Base-by-base conservation (phyloP, 2,888 invertebrate genomes). In the Plebejus anna region DNA sequence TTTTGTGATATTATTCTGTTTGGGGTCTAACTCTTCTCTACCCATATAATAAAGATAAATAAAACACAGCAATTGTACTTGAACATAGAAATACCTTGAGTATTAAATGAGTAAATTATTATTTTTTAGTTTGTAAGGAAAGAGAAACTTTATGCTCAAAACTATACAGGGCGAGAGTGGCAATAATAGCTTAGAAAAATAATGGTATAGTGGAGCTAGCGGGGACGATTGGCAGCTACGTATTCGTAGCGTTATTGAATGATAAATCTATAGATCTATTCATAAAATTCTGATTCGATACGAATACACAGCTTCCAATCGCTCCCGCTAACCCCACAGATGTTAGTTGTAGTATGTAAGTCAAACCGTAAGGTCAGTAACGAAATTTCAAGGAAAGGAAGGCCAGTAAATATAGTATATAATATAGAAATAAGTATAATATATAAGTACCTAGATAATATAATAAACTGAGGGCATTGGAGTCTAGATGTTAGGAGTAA, bases 101-200 rank as follows among this genome's bases (percentile, higher is more conserved):
- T 51, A 47, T 72, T 47, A 11, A 13, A 47, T 47, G 13, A 28
- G 28, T 73, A 22, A 72, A 2, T 72, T 72, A 72, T 72, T 28
- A 11, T 72, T 51, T 47, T 2, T 72, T 47, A 28, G 13, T 66
- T 66, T 13, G 55, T 66, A 38, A 22, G 28, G 13, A 75, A 75
- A 76, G 75, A 61, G 0, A 59, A 75, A 77, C 70, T 75, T 76
- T 76, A 70, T 76, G 72, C 78, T 75, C 47, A 75, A 78, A 76
- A 57, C 38, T 51, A 77, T 78, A 77, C 77, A 77, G 78, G 78
- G 79, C 78, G 72, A 61, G 36, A 51, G 76, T 78, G 73, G 73
- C 73, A 73, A 73, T 73, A 73, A 73, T 73, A 73, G 55, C 0
- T 11, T 51, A 51, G 51, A 47, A 6, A 6, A 28, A 5, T 11